Evolutionary conservation across 2,797 vertebrate genomes (phyloP).

Genomic region (Anguilla anguilla): DNA sequence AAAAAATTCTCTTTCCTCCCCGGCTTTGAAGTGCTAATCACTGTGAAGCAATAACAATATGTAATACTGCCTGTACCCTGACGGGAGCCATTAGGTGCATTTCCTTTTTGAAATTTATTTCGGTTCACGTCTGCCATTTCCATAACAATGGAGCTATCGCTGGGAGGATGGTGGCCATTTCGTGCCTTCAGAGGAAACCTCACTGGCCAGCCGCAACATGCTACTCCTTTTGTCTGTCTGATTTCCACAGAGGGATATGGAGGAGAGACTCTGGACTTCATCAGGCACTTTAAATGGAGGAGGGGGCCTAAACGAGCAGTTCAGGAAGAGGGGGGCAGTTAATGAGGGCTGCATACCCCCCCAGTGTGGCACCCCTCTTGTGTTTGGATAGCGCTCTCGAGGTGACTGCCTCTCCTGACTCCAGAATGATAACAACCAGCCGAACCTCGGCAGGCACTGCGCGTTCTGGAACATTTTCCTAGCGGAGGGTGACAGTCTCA

Average conservation of each 20-base stretch:
- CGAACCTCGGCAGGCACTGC: background rate
- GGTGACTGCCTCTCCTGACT: constrained; percentile 4
- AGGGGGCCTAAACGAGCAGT: constrained; percentile 41
- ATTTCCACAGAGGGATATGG: background rate
- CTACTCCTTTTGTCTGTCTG: background rate
- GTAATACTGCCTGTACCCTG: background rate
- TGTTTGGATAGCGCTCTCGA: constrained; percentile 42
- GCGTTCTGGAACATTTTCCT: constrained; percentile 50
- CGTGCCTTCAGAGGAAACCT: constrained; percentile 35
- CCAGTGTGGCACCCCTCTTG: constrained; percentile 56
- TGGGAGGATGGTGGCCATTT: constrained; percentile 53
- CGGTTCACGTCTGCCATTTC: background rate
- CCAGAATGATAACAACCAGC: background rate
- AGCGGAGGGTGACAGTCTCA: constrained; percentile 46
- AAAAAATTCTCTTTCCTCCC: background rate
- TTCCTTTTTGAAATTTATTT: background rate
- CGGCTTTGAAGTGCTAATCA: background rate
- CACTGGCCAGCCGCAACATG: background rate
- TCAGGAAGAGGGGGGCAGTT: constrained; percentile 59
- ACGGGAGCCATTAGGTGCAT: background rate
- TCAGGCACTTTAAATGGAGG: constrained; percentile 44
- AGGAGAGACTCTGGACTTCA: constrained; percentile 18
- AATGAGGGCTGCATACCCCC: constrained; percentile 47
- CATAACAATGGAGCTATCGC: constrained; percentile 55
- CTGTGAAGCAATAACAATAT: background rate